Evolutionary conservation across 2,888 invertebrate genomes (phyloP).

Genomic region (Leucoma salicis): DNA sequence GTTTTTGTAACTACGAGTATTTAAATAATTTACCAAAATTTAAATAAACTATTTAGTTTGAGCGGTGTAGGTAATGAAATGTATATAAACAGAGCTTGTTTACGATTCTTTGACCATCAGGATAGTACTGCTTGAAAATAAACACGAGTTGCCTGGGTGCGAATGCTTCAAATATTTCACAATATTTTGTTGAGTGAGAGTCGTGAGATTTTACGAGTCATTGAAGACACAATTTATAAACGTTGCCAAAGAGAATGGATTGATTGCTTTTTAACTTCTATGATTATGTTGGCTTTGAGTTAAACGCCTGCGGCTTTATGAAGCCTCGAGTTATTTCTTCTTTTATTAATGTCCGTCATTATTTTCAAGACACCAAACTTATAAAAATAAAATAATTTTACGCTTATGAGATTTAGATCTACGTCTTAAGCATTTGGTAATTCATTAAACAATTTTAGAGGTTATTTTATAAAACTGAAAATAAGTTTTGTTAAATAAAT

Average conservation of each 20-base stretch:
- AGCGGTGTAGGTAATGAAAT: constrained; percentile 3
- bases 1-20: no score
- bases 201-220: constrained; percentile 71
- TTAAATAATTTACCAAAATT: no score
- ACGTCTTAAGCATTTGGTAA: no score
- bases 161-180: constrained; percentile 60
- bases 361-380: constrained; percentile 58
- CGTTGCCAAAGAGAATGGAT: constrained; percentile 76
- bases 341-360: constrained; percentile 63
- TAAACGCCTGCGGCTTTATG: constrained; percentile 57
- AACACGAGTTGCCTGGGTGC: constrained; percentile 39
- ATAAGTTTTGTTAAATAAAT: no score
- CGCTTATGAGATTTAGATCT: constrained; percentile 10
- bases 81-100: constrained; percentile 19
- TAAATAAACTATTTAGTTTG: no score
- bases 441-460: no score
- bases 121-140: constrained; percentile 47
- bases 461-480: no score
- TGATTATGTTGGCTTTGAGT: constrained; percentile 64
- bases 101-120: constrained; percentile 19
- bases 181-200: constrained; percentile 61
- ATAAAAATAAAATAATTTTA: constrained; percentile 30
- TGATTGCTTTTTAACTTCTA: constrained; percentile 79
- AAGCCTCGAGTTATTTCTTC: constrained; percentile 48
- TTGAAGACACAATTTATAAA: constrained; percentile 73